Evolutionary conservation across 2,888 invertebrate species (phyloP), one percentile per base, ranked within the genome.

Genomic region (Schrankia costaestrigalis): DNA sequence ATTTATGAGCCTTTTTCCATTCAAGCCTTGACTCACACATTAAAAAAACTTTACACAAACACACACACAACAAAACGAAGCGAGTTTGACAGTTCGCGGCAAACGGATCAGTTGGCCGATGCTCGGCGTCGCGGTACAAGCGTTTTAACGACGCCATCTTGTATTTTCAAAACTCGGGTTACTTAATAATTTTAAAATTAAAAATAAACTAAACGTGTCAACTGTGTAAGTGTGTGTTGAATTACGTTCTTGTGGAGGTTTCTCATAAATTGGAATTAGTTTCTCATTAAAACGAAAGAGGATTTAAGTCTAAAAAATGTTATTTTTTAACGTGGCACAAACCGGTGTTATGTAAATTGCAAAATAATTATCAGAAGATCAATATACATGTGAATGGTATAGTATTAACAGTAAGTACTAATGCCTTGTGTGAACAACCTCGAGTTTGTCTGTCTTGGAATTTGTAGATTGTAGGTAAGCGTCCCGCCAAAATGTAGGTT

Each of bases 11-110:
- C 56, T 56, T 57, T 53, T 66, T 66, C 74, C 81, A 81, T 80
- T 80, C 77, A 80, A 79, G 80, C 79, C 81, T 81, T 53, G 51
- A 39, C 46, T 35, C 58, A 49, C 63, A 57, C 57, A 37, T 18
- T 21, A 29, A 36, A 21, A 41, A 31, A 46, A 36, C 15, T 13
- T 33, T 21, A 14, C 52, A 58, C 59, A 52, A n/a, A 21, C 54
- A 58, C 58, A 51, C 50, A 72, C 70, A 63, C 61, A 56, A 61
- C 60, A 56, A 68, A 61, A 53, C 56, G 49, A 65, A 80, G 79
- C 84, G 72, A 77, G 85, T 85, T 86, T 85, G 84, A 82, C 84
- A 80, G 80, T 79, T 80, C 70, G 61, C 69, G 60, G 62, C 60
- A 59, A 51, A 52, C 60, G 63, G 68, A 63, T 82, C 84, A 86